phyloP scores from a whole-genome alignment of 2,797 vertebrate genomes.

The Lacerta agilis region DNA sequence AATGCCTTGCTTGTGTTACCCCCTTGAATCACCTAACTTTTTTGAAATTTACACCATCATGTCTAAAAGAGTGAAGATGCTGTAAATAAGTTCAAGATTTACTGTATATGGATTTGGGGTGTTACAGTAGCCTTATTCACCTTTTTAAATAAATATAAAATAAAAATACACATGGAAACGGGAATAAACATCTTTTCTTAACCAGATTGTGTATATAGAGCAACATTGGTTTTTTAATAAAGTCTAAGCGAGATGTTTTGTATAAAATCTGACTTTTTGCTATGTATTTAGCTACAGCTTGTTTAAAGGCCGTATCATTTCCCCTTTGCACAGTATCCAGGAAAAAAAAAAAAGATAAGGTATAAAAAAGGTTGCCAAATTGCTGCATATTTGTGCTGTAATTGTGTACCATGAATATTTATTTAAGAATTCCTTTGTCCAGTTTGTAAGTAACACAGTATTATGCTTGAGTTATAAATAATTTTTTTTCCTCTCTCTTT shows the following conservation, averaged over 20 bases:
- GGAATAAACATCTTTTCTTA: slow-evolving; percentile 93
- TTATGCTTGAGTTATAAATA: slow-evolving; percentile 93
- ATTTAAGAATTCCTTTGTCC: slow-evolving; percentile 96
- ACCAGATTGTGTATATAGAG: slow-evolving; percentile 99
- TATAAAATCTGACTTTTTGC: slow-evolving; percentile 99
- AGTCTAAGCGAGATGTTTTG: slow-evolving; percentile 99
- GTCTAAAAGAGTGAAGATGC: slow-evolving; percentile 87
- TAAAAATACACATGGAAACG: slow-evolving; percentile 80
- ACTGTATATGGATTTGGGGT: slow-evolving; percentile 97
- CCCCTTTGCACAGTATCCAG: slow-evolving; percentile 96
- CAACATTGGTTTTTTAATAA: slow-evolving; percentile 95
- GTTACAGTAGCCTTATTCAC: slow-evolving; percentile 99
- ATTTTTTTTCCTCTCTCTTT: slow-evolving; percentile 76
- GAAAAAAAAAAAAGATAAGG: slow-evolving; percentile 83
- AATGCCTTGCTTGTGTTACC: slow-evolving; percentile 98
- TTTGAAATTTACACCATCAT: slow-evolving; percentile 95
- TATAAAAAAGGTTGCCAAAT: slow-evolving; percentile 98
- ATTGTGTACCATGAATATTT: slow-evolving; percentile 99
- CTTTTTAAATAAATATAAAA: slow-evolving; percentile 86
- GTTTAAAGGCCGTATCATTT: slow-evolving; percentile 90
- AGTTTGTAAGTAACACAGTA: slow-evolving; percentile 98
- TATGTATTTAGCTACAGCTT: slow-evolving; percentile 99
- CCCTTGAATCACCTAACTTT: slow-evolving; percentile 89
- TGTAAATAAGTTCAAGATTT: slow-evolving; percentile 98
- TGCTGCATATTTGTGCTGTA: slow-evolving; percentile 99